Evolutionary conservation across 2,888 invertebrate species (phyloP).

Genomic region (Catocala nupta): DNA sequence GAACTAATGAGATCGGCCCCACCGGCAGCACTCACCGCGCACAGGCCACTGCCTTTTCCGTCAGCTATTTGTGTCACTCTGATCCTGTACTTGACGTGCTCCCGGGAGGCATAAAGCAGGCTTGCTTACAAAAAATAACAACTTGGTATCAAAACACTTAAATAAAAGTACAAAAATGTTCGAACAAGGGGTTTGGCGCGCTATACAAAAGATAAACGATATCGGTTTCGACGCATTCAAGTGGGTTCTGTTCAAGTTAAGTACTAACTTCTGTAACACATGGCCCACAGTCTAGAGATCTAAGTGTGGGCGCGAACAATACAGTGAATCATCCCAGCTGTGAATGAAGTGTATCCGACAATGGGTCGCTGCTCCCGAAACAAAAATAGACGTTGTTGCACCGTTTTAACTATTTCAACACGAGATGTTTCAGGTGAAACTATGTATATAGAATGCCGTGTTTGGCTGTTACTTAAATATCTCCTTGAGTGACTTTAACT

Average conservation of each 20-base stretch:
- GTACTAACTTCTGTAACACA: conserved; percentile 58
- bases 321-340: conserved; percentile 75
- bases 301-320: conserved; percentile 75
- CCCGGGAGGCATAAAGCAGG: conserved; percentile 27
- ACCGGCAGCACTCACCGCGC: conserved; percentile 43
- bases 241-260: conserved; percentile 55
- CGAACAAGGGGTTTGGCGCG: conserved; percentile 46
- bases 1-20: conserved; percentile 69
- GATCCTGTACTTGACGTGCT: conserved; percentile 50
- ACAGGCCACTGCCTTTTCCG: conserved; percentile 60
- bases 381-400: conserved; percentile 73
- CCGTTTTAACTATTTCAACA: conserved; percentile 63
- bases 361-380: conserved; percentile 75
- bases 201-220: conserved; percentile 59
- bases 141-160: conserved; percentile 15
- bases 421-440: conserved; percentile 60
- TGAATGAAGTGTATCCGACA: conserved; percentile 75
- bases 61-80: conserved; percentile 63
- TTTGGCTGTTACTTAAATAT: conserved; percentile 44
- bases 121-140: conserved; percentile 28
- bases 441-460: conserved; percentile 38
- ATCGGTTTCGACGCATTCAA: conserved; percentile 62
- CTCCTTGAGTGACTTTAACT: conserved; percentile 31
- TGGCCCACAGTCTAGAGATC: conserved; percentile 57
- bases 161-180: conserved; percentile 39